A percentile compares a stretch with the other conserved stretches of the same genome.
phyloP scores from a whole-genome alignment of 2,888 invertebrate genomes.

The Cartodere bifasciata region DNA sequence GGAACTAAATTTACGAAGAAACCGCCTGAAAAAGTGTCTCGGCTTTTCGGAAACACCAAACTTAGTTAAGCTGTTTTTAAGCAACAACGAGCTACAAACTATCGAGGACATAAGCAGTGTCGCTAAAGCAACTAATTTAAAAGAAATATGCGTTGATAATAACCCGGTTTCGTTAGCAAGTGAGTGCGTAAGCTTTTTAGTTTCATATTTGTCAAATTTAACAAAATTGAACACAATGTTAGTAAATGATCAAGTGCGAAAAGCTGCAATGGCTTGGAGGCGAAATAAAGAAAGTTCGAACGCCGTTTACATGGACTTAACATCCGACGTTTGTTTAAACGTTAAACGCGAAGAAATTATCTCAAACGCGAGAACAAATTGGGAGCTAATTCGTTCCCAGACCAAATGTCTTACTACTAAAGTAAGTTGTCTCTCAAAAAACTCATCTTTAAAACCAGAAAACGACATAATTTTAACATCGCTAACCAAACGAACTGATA shows the following conservation, averaged over 20 bases:
- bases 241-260: conserved; percentile 65
- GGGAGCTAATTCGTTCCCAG: conserved; percentile 62
- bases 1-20: conserved; percentile 81
- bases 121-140: conserved; percentile 60
- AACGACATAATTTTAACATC: conserved; percentile 33
- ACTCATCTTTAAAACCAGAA: conserved; percentile 29
- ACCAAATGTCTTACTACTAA: conserved; percentile 43
- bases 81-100: conserved; percentile 65
- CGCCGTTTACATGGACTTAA: conserved; percentile 50
- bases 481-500: conserved; percentile 24
- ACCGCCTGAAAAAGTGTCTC: conserved; percentile 63
- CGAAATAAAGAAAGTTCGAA: conserved; percentile 63
- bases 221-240: conserved; percentile 64
- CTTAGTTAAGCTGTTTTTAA: conserved; percentile 67
- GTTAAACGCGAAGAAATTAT: conserved; percentile 72
- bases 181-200: conserved; percentile 70
- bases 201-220: conserved; percentile 65
- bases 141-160: conserved; percentile 76
- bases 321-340: conserved; percentile 41
- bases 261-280: conserved; percentile 69
- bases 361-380: conserved; percentile 75
- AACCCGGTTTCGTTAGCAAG: conserved; percentile 72
- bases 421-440: conserved; percentile 24
- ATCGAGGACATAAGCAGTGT: conserved; percentile 79
- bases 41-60: conserved; percentile 69